Evolutionary conservation across 2,888 invertebrate genomes (phyloP).

Genomic region (Cantharis lateralis): DNA sequence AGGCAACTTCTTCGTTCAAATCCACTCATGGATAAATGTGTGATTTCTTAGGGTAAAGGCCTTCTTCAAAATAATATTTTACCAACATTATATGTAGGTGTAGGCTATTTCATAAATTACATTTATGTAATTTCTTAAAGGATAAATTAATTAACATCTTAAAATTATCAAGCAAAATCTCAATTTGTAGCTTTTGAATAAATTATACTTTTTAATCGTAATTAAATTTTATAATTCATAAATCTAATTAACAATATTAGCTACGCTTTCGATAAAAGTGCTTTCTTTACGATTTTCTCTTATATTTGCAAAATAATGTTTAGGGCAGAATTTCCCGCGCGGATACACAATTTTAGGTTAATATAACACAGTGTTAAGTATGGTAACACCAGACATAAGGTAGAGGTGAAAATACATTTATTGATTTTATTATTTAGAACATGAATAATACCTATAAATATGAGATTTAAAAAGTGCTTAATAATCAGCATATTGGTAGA

Average conservation of each 20-base stretch:
- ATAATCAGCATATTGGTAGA: too few species aligned
- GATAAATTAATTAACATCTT: neutral
- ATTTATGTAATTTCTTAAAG: neutral
- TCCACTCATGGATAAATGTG: constrained; percentile 38
- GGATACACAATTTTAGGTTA: too few species aligned
- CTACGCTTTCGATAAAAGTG: neutral
- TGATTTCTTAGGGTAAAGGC: constrained; percentile 35
- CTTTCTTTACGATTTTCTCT: neutral
- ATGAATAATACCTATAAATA: too few species aligned
- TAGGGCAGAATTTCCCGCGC: too few species aligned
- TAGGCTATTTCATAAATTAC: constrained; percentile 18
- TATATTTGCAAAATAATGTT: too few species aligned
- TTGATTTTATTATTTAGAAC: too few species aligned
- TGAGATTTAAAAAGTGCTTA: too few species aligned
- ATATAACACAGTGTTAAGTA: too few species aligned
- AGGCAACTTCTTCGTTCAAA: constrained; percentile 33
- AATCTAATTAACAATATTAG: neutral
- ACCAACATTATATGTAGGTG: constrained; percentile 8
- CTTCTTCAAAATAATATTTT: constrained; percentile 23
- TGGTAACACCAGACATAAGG: too few species aligned
- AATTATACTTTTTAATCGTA: neutral
- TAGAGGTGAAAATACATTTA: too few species aligned
- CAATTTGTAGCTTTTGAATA: neutral
- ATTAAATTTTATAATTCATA: neutral
- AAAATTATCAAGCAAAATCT: neutral